Percentiles rank a stretch among this genome's conserved stretches.
phyloP scores from a whole-genome alignment of 1,140 invertebrate species.

The Drosophila lini region DNA sequence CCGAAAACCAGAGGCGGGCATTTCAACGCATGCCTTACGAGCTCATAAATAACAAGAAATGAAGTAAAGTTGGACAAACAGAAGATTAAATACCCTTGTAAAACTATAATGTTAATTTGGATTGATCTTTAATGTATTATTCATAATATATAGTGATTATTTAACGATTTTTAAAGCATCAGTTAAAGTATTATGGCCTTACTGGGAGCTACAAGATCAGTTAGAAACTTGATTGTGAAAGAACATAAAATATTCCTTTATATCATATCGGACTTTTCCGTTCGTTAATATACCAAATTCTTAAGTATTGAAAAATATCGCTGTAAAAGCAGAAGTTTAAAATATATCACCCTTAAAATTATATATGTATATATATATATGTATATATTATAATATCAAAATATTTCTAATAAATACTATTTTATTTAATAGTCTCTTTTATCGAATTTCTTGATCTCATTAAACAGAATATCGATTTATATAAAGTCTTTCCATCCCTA shows the following conservation, averaged over 20 bases:
- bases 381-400: too few relatives aligned
- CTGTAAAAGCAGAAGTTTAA: too few relatives aligned
- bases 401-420: neutral
- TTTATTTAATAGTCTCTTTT: neutral
- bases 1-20: conserved; percentile 14
- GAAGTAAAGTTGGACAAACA: neutral
- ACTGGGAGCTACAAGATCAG: neutral
- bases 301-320: too few relatives aligned
- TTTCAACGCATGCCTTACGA: conserved; percentile 76
- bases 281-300: too few relatives aligned
- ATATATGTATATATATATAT: too few relatives aligned
- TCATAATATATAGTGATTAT: neutral
- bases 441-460: neutral
- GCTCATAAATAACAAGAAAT: conserved; percentile 69
- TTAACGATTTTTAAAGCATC: neutral
- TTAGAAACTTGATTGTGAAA: too few relatives aligned
- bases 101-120: fast-evolving
- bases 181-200: neutral
- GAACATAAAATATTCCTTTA: too few relatives aligned
- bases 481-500: neutral
- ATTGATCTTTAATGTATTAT: neutral
- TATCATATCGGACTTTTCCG: too few relatives aligned
- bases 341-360: too few relatives aligned
- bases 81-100: neutral
- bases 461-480: neutral